phyloP scores from a whole-genome alignment of 2,113 vertebrate genomes.

The Oryzias woworae region DNA sequence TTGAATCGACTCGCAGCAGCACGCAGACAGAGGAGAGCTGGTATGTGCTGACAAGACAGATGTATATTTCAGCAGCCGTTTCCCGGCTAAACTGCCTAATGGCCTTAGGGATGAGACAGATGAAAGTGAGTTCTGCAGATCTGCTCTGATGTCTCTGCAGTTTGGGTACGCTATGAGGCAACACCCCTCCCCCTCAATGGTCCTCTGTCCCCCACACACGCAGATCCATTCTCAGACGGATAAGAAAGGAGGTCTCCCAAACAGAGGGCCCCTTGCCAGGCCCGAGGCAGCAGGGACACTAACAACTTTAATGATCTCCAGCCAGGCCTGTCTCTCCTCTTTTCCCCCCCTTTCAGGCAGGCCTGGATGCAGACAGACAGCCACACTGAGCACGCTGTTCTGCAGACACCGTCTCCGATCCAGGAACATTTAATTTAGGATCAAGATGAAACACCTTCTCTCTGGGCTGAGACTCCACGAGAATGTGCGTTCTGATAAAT shows the following conservation, averaged over 20 bases:
- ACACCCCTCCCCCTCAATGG: slow-evolving; percentile 19
- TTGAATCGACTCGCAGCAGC: slow-evolving; percentile 60
- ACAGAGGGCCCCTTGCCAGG: slow-evolving; percentile 44
- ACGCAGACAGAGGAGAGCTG: slow-evolving; percentile 48
- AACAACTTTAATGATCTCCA: slow-evolving; percentile 71
- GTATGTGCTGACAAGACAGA: slow-evolving; percentile 70
- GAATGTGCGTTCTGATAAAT: slow-evolving; percentile 21
- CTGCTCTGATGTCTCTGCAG: slow-evolving; percentile 48
- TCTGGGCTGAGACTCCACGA: background rate
- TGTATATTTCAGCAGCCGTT: slow-evolving; percentile 77
- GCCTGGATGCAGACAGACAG: slow-evolving; percentile 12
- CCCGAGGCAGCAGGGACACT: slow-evolving; percentile 59
- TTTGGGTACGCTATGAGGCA: slow-evolving; percentile 48
- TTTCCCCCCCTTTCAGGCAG: slow-evolving; percentile 45
- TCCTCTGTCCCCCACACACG: slow-evolving; percentile 13
- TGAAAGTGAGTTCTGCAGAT: slow-evolving; percentile 67
- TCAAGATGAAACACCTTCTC: slow-evolving; percentile 20
- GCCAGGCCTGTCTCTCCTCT: slow-evolving; percentile 61
- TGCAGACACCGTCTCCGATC: slow-evolving; percentile 9
- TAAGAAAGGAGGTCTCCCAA: slow-evolving; percentile 53
- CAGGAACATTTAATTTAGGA: slow-evolving; percentile 18
- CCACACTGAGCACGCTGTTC: slow-evolving; percentile 12
- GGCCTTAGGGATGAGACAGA: slow-evolving; percentile 58
- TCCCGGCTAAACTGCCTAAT: slow-evolving; percentile 75
- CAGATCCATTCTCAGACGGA: slow-evolving; percentile 39